Percentiles rank a stretch among this genome's conserved stretches.
Evolutionary conservation across 2,888 invertebrate species (phyloP).

Genomic region (Liodrosophila aerea): DNA sequence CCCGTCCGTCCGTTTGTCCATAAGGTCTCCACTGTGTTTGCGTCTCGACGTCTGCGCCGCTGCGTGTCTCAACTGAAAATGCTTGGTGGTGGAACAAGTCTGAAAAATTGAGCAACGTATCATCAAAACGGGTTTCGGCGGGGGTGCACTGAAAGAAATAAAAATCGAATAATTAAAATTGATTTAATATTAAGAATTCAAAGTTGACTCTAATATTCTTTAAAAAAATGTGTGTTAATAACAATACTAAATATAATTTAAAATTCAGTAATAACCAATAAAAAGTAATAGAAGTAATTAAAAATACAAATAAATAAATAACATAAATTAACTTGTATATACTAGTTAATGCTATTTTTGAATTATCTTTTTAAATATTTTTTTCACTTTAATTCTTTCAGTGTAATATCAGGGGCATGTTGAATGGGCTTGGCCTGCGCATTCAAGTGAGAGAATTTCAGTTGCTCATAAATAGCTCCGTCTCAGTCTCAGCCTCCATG

Average conservation of each 20-base stretch:
- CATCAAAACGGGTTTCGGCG: constrained; percentile 48
- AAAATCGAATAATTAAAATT: background rate
- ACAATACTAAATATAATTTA: too few relatives aligned
- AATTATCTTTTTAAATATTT: background rate
- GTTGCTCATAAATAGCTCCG: constrained; percentile 45
- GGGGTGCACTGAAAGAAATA: constrained; percentile 36
- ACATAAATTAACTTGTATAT: too few relatives aligned
- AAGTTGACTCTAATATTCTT: too few relatives aligned
- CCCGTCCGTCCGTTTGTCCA: constrained; percentile 15
- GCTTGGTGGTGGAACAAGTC: constrained; percentile 69
- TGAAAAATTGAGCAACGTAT: constrained; percentile 59
- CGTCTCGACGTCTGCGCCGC: constrained; percentile 73
- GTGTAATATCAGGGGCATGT: constrained; percentile 36
- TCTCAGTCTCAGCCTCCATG: constrained; percentile 27
- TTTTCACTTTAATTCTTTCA: constrained; percentile 7
- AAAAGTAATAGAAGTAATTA: too few relatives aligned
- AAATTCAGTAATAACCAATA: too few relatives aligned
- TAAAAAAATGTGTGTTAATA: background rate
- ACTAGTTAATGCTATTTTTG: too few relatives aligned
- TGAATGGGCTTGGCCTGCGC: constrained; percentile 70
- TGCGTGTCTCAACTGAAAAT: constrained; percentile 69
- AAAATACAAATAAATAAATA: background rate
- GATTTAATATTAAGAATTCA: background rate
- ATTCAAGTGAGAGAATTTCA: constrained; percentile 53
- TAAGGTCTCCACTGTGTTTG: constrained; percentile 36